A percentile compares a stretch with the other conserved stretches of the same genome.
These are phyloP conservation scores for Slavum lentiscoides DNA, from an alignment of 2,888 invertebrate genomes.

Conservation along the genomic window DNA sequence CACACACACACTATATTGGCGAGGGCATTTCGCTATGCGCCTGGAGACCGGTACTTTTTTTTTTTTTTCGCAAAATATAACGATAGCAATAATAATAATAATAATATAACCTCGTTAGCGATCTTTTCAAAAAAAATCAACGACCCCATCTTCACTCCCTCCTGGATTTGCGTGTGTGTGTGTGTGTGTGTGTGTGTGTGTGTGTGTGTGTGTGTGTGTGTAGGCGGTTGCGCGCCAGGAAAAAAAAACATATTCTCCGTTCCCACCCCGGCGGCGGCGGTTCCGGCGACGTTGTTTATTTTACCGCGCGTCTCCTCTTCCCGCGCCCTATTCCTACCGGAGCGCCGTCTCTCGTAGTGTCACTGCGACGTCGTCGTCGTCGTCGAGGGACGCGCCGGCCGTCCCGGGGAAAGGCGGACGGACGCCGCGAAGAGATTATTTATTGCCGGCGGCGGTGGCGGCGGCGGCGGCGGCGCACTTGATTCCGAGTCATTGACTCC, in stretches of 20 bases:
- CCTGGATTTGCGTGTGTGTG: constrained; percentile 7
- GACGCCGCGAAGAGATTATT: constrained; percentile 30
- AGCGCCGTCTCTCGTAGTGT: too few species aligned
- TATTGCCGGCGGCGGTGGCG: constrained; percentile 22
- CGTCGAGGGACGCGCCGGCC: background rate
- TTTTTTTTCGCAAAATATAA: too few species aligned
- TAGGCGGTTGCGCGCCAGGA: background rate
- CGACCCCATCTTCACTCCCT: constrained; percentile 15
- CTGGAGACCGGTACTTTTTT: too few species aligned
- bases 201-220: too few species aligned
- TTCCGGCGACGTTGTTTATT: constrained; percentile 34
- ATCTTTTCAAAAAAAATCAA: constrained; percentile 44
- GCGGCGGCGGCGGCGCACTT: constrained; percentile 32
- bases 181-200: too few species aligned
- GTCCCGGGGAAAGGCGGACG: constrained; percentile 6
- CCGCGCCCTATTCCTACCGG: background rate
- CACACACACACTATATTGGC: too few species aligned
- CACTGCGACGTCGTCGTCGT: background rate
- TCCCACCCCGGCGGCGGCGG: background rate
- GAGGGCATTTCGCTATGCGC: too few species aligned
- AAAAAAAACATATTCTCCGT: constrained; percentile 28
- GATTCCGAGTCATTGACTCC: constrained; percentile 53
- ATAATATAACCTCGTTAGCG: constrained; percentile 45
- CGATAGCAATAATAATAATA: background rate
- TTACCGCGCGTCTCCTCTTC: background rate